Evolutionary conservation across 2,113 vertebrate species (phyloP), one percentile per base, ranked within the genome.

Genomic region (Pangasianodon hypophthalmus): DNA sequence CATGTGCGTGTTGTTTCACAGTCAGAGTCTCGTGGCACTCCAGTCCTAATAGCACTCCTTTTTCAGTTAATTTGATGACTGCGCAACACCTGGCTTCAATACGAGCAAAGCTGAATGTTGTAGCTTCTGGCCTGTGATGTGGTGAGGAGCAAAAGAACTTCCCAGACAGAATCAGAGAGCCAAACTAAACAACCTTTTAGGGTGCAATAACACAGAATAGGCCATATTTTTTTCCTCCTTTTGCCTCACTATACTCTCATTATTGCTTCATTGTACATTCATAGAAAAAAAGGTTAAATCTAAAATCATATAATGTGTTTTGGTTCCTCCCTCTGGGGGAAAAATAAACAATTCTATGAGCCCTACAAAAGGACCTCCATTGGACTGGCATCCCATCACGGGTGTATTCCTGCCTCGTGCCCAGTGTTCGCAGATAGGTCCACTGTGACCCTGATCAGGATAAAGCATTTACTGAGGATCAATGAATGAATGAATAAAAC

Each of bases 11-110:
- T 92, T 90, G 91, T 91, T 92, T 94, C 73, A 77, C 41, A 77
- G 41, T 93, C 85, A 82, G 92, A 94, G 92, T 75, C 41, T 77
- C 21, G 41, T 0, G 90, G 92, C 90, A 86, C 93, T 95, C 94
- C 73, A 77, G 92, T 94, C 91, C 88, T 24, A 87, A 90, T 88
- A 88, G 83, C 90, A 52, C 90, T 92, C 64, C 89, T 85, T 88
- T 92, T 94, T 94, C 91, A 92, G 89, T 91, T 95, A 94, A 94
- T 95, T 94, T 93, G 85, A 88, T 86, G 81, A 69, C 18, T 96
- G 95, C 88, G 64, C 32, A 87, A 94, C 95, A 96, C 94, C 96
- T 96, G 41, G 86, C 83, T 32, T 91, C 73, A 77, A 62, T 21
- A 37, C 84, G 92, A 32, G 54, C 6, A 11, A n/a, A 84, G 90